phyloP scores from a whole-genome alignment of 2,888 invertebrate genomes.

The Rhodophaea formosa region DNA sequence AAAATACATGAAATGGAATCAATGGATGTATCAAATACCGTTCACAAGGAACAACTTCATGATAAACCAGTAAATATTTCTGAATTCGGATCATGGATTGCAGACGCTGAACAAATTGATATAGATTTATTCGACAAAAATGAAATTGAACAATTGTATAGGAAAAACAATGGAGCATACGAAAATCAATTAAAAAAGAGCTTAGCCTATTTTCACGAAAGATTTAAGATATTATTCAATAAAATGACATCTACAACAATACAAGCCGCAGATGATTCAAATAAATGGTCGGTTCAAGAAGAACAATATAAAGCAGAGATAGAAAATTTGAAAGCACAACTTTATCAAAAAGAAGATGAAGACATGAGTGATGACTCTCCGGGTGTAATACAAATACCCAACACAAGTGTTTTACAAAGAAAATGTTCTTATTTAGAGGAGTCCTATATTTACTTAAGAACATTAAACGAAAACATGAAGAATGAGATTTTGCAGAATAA shows the following conservation, averaged over 20 bases:
- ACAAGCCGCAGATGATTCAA: conserved; percentile 62
- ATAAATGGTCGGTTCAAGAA: conserved; percentile 68
- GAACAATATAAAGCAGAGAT: conserved; percentile 70
- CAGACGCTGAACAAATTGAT: conserved; percentile 43
- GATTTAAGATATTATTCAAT: conserved; percentile 67
- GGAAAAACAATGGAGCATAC: conserved; percentile 47
- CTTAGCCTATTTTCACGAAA: conserved; percentile 65
- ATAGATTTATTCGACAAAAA: conserved; percentile 48
- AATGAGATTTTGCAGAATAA: conserved; percentile 72
- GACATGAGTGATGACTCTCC: conserved; percentile 64
- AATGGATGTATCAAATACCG: conserved; percentile 33
- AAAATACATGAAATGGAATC: conserved; percentile 52
- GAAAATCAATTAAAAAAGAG: conserved; percentile 59
- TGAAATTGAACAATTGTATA: conserved; percentile 46
- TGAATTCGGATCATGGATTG: conserved; percentile 64
- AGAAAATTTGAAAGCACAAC: conserved; percentile 57
- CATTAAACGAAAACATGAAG: conserved; percentile 75
- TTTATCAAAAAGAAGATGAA: conserved; percentile 51
- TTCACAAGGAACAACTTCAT: conserved; percentile 28
- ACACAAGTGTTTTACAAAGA: conserved; percentile 50
- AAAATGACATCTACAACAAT: conserved; percentile 69
- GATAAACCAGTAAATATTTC: conserved; percentile 33
- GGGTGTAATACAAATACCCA: conserved; percentile 51
- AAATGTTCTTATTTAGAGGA: conserved; percentile 71
- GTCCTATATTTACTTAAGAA: conserved; percentile 65